These are phyloP conservation scores for Blomia tropicalis DNA, from an alignment of 2,888 invertebrate species.

Conservation along the genomic window DNA sequence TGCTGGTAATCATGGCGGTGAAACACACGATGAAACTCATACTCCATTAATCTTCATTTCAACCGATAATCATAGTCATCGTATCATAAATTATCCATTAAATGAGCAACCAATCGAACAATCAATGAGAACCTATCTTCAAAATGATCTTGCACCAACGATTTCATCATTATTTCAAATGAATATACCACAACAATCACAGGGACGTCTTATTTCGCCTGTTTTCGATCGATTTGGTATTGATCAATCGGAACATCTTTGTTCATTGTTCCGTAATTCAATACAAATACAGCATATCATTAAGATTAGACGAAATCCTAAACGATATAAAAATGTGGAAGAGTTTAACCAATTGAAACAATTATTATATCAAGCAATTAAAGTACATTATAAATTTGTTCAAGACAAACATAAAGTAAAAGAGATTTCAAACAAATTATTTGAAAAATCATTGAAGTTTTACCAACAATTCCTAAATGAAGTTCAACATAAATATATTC, in stretches of 20 bases:
- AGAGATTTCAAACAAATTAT: neutral
- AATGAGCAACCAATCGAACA: slow-evolving; percentile 27
- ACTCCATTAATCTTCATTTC: slow-evolving; percentile 61
- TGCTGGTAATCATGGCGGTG: slow-evolving; percentile 87
- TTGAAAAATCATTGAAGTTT: neutral
- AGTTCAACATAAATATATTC: neutral
- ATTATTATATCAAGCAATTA: neutral
- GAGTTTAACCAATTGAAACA: neutral
- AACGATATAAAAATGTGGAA: neutral
- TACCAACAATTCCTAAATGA: neutral
- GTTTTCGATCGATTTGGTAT: slow-evolving; percentile 25
- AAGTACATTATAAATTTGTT: neutral
- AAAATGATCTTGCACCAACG: slow-evolving; percentile 70
- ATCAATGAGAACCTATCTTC: slow-evolving; percentile 38
- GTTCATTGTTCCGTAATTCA: slow-evolving; percentile 26
- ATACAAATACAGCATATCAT: slow-evolving; percentile 24
- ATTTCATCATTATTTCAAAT: slow-evolving; percentile 58
- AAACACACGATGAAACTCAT: slow-evolving; percentile 58
- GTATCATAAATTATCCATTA: neutral
- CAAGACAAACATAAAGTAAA: neutral
- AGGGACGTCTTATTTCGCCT: slow-evolving; percentile 44
- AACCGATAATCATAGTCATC: slow-evolving; percentile 27
- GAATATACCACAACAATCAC: slow-evolving; percentile 58
- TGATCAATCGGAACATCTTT: slow-evolving; percentile 15
- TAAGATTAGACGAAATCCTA: neutral